Conservation (phyloP, 64 coral and sea anemone species). For the Pocillopora verrucosa region DNA sequence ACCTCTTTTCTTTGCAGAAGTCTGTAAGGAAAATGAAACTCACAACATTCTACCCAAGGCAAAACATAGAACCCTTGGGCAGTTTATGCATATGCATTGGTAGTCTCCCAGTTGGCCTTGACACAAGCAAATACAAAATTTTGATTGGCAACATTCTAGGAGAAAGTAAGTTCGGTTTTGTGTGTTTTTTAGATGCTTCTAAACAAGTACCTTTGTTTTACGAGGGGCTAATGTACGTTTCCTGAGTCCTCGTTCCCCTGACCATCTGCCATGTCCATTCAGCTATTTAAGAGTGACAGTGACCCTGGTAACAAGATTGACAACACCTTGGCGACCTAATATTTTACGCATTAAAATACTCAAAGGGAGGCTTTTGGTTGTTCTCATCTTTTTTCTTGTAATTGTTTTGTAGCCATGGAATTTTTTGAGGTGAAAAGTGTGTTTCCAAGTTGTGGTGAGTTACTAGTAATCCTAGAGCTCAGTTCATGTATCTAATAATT, state of each 20-base stretch:
- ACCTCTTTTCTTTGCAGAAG: constrained; percentile 39
- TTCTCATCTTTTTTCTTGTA: not conserved
- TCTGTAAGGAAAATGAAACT: constrained; percentile 91
- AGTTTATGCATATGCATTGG: constrained; percentile 74
- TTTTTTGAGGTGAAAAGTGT: constrained; percentile 74
- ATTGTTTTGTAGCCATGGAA: constrained; percentile 55
- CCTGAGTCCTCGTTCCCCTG: too few relatives aligned
- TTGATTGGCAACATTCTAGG: constrained; percentile 62
- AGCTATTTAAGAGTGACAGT: too few relatives aligned
- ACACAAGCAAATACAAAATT: constrained; percentile 59
- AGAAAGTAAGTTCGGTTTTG: constrained; percentile 65
- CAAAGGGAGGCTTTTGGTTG: too few relatives aligned
- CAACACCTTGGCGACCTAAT: too few relatives aligned
- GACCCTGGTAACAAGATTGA: too few relatives aligned
- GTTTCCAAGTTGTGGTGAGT: constrained; percentile 75
- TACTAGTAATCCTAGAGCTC: not conserved
- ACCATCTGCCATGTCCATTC: too few relatives aligned
- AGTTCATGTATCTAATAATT: not conserved
- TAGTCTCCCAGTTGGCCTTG: constrained; percentile 64
- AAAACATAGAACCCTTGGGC: constrained; percentile 67
- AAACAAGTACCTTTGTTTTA: too few relatives aligned
- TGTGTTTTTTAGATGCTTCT: not conserved
- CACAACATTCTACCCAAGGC: constrained; percentile 78
- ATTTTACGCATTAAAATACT: too few relatives aligned
- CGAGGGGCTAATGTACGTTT: too few relatives aligned